Evolutionary conservation across 2,797 vertebrate genomes (phyloP), one percentile per base, ranked within the genome.

Genomic region (Myotis myotis): DNA sequence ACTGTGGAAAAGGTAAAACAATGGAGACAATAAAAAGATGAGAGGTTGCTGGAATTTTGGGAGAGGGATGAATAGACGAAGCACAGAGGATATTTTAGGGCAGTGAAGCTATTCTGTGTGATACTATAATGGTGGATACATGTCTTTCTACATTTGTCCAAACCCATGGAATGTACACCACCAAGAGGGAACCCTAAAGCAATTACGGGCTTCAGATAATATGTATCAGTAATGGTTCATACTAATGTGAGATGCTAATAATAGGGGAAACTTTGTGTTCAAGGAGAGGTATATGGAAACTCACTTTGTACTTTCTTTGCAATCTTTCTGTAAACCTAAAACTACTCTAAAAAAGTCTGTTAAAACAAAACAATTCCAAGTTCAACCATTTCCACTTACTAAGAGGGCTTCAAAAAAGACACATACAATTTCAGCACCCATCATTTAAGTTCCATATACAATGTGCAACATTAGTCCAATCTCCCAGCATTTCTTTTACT

Each of bases 401-500:
- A 90, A 71, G 74, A 93, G 75, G 88, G 78, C 89, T 96, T 93
- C 82, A 62, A 72, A 74, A 74, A 55, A 94, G 78, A 87, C 68
- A 92, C 38, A 86, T 68, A 53, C 79, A 79, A 91, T 80, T 81
- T 86, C 51, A 93, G 82, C 33, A 96, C 47, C 47, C 30, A 81
- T 0, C 49, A 64, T 7, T 91, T 44, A 92, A 75, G 57, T 66
- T 0, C 0, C 68, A 95, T 11, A 64, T 19, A 88, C 0, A 2
- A 30, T 62, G 60, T 25, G 36, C 20, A 81, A 80, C 30, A 55
- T 68, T 16, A 93, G 13, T n/a, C 84, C 6, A 68, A 60, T 64
- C 57, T 57, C 36, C 62, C 33, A 74, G 57, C 11, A 68, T 71
- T 81, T 91, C 33, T 84, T 41, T 76, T 62, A 87, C n/a, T 81